Conservation (phyloP, 2,113 vertebrate species). For the Gallinago media region DNA sequence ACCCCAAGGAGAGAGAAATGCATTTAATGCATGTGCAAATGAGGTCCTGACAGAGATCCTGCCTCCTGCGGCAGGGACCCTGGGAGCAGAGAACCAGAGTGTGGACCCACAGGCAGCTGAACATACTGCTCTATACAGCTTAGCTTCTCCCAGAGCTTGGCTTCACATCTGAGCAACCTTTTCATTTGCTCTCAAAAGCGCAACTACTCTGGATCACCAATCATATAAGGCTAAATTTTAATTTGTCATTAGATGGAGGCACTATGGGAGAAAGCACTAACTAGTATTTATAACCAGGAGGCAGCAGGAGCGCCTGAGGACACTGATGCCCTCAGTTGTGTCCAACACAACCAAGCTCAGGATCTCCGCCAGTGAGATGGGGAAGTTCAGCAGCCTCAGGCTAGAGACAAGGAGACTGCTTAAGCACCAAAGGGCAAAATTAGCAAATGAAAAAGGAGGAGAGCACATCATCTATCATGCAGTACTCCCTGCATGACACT, state of each 20-base stretch:
- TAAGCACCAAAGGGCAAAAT: not conserved
- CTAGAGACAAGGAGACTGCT: not conserved
- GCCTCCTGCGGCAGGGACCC: not conserved
- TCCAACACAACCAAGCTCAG: fast-evolving
- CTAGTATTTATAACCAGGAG: not conserved
- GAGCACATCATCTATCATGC: not conserved
- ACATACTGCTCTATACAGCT: not conserved
- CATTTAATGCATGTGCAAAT: not conserved
- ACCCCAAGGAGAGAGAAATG: not conserved
- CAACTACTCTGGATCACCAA: not conserved
- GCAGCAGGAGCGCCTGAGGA: not conserved
- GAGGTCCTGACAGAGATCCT: not conserved
- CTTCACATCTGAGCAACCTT: not conserved
- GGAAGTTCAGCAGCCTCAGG: not conserved
- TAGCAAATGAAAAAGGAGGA: not conserved
- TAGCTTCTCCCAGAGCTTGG: not conserved
- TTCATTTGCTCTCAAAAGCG: not conserved
- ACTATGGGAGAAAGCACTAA: not conserved
- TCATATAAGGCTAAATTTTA: not conserved
- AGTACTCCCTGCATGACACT: not conserved
- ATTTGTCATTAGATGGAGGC: not conserved
- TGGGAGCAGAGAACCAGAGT: not conserved
- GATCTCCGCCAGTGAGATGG: not conserved
- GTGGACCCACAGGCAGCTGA: not conserved
- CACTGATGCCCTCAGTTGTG: not conserved